phyloP scores from a whole-genome alignment of 2,113 vertebrate genomes.

The Ctenodactylus gundi region DNA sequence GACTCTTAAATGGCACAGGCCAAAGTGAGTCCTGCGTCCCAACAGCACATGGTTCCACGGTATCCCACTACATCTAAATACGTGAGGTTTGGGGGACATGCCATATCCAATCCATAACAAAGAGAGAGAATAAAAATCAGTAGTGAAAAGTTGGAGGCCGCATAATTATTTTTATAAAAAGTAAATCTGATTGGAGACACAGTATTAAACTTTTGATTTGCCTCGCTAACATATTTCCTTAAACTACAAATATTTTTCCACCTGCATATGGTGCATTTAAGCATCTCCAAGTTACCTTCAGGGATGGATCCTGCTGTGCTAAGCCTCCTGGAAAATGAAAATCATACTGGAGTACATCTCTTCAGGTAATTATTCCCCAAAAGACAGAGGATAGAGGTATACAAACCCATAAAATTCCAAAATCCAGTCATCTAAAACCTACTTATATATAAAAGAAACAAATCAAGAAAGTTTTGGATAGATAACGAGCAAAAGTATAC shows the following conservation, averaged over 20 bases:
- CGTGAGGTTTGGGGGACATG: too few species aligned
- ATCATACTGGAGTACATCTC: neutral
- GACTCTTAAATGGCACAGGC: neutral
- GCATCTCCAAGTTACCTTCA: neutral
- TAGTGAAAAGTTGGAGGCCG: neutral
- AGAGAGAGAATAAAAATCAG: neutral
- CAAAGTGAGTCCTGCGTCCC: neutral
- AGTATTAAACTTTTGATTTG: neutral
- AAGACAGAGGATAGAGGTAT: neutral
- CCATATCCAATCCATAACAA: too few species aligned
- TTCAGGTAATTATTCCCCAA: neutral
- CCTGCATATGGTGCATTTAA: neutral
- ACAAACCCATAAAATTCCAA: neutral
- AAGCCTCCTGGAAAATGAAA: neutral
- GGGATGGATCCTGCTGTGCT: neutral
- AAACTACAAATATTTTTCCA: neutral
- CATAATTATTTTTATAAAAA: neutral
- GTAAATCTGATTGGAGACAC: neutral
- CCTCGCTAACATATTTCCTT: neutral
- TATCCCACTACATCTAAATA: too few species aligned
- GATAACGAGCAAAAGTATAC: neutral
- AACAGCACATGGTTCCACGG: too few species aligned
- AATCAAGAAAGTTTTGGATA: neutral
- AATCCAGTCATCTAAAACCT: neutral
- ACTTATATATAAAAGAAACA: neutral